Percentiles rank a stretch among this genome's conserved stretches.
Conservation (phyloP, 2,888 invertebrate species). For the Plemyria rubiginata region DNA sequence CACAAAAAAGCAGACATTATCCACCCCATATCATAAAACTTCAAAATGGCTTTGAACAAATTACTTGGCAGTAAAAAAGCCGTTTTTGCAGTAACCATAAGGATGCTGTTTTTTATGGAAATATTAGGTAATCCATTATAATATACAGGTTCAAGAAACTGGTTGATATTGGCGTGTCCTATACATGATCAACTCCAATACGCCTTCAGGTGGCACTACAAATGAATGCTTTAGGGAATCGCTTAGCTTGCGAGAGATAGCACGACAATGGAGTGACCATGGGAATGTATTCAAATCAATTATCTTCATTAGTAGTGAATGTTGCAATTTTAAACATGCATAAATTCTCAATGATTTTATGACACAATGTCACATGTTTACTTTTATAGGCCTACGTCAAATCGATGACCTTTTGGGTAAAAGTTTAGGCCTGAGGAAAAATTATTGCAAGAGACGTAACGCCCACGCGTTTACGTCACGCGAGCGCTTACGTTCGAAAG, state of each 20-base stretch:
- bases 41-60: slow-evolving; percentile 41
- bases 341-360: slow-evolving; percentile 7
- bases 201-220: slow-evolving; percentile 34
- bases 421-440: slow-evolving; percentile 41
- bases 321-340: slow-evolving; percentile 7
- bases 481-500: slow-evolving; percentile 16
- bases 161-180: slow-evolving; percentile 60
- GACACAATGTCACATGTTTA: slow-evolving; percentile 4
- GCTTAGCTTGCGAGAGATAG: slow-evolving; percentile 39
- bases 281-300: slow-evolving; percentile 14
- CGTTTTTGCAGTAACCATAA: slow-evolving; percentile 51
- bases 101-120: slow-evolving; percentile 51
- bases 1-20: slow-evolving; percentile 41
- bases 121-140: slow-evolving; percentile 54
- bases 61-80: slow-evolving; percentile 42
- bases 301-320: slow-evolving; percentile 8
- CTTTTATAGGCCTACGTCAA: slow-evolving; percentile 36
- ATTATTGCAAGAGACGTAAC: slow-evolving; percentile 36
- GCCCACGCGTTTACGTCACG: slow-evolving; percentile 24
- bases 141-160: slow-evolving; percentile 64
- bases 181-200: slow-evolving; percentile 57
- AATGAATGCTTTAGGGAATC: slow-evolving; percentile 40
- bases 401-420: slow-evolving; percentile 49
- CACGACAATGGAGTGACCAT: slow-evolving; percentile 13
- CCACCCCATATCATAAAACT: slow-evolving; percentile 42